Percentiles rank a stretch among this genome's conserved stretches.
Conservation (phyloP, 2,113 vertebrate species). For the Larimichthys polyactis region DNA sequence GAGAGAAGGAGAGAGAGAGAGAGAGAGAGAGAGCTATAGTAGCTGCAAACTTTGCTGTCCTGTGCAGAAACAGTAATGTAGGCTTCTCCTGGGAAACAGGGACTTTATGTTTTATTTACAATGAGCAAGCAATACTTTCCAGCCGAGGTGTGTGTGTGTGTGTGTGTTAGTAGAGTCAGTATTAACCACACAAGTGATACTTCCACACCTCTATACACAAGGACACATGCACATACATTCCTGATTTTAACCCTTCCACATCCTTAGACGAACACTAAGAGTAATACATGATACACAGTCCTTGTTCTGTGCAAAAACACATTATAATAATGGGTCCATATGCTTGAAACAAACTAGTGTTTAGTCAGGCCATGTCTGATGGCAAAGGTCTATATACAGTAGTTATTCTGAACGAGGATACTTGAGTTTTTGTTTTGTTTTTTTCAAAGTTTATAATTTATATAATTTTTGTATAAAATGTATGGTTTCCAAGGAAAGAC, state of each 20-base stretch:
- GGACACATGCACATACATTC: not conserved
- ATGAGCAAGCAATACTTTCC: slow-evolving; percentile 89
- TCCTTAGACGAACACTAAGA: too few relatives aligned
- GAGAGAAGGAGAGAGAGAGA: not conserved
- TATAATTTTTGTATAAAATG: too few relatives aligned
- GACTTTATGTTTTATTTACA: slow-evolving; percentile 92
- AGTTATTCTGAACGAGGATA: not conserved
- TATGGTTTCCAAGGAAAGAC: too few relatives aligned
- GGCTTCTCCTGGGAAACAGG: slow-evolving; percentile 67
- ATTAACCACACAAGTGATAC: slow-evolving; percentile 3
- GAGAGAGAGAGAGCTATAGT: slow-evolving; percentile 6
- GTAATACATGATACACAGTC: too few relatives aligned
- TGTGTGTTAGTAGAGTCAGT: slow-evolving; percentile 7
- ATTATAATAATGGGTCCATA: not conserved
- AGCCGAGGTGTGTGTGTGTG: slow-evolving; percentile 15
- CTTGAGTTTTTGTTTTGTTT: not conserved
- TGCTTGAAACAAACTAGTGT: not conserved
- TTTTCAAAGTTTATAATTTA: too few relatives aligned
- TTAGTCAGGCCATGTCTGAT: not conserved
- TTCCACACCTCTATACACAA: not conserved
- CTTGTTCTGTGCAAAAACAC: too few relatives aligned
- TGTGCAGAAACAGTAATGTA: slow-evolving; percentile 81
- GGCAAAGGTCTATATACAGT: not conserved
- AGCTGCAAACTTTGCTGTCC: slow-evolving; percentile 76
- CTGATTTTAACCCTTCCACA: not conserved